Evolutionary conservation across 2,797 vertebrate genomes (phyloP).

Genomic region (Echeneis naucrates): DNA sequence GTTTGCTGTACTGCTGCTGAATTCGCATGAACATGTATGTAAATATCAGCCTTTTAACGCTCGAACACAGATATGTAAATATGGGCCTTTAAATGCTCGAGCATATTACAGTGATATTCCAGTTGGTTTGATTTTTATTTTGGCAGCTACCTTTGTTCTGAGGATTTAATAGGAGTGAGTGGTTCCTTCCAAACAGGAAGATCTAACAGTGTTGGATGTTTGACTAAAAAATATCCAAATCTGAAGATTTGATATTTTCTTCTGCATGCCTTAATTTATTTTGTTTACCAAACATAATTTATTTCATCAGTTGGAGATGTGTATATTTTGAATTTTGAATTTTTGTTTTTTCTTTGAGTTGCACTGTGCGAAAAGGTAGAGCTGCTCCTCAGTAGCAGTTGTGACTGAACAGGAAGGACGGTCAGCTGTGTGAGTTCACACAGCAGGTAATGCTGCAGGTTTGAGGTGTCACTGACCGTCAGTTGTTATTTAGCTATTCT

Average conservation of each 20-base stretch:
- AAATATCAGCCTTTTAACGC: constrained; percentile 69
- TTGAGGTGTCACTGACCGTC: constrained; percentile 40
- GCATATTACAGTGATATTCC: constrained; percentile 73
- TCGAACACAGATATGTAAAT: constrained; percentile 70
- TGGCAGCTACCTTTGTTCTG: constrained; percentile 83
- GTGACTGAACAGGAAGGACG: constrained; percentile 28
- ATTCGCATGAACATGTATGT: constrained; percentile 76
- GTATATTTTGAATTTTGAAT: constrained; percentile 61
- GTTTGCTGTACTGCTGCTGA: constrained; percentile 75
- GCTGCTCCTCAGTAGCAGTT: constrained; percentile 41
- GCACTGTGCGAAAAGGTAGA: constrained; percentile 70
- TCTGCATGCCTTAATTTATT: constrained; percentile 84
- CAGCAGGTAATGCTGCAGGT: constrained; percentile 36
- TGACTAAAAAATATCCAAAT: constrained; percentile 61
- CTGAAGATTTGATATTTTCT: constrained; percentile 62
- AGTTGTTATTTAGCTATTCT: too few relatives aligned
- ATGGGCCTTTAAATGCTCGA: constrained; percentile 80
- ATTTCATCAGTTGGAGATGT: constrained; percentile 68
- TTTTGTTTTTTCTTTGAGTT: constrained; percentile 66
- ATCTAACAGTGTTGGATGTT: constrained; percentile 48
- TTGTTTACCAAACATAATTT: constrained; percentile 66
- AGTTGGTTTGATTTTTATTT: constrained; percentile 79
- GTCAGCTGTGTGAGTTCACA: constrained; percentile 34
- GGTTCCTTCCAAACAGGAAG: constrained; percentile 62
- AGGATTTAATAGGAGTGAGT: constrained; percentile 59